Conservation (phyloP, 2,797 vertebrate species). For the Falco concolor region DNA sequence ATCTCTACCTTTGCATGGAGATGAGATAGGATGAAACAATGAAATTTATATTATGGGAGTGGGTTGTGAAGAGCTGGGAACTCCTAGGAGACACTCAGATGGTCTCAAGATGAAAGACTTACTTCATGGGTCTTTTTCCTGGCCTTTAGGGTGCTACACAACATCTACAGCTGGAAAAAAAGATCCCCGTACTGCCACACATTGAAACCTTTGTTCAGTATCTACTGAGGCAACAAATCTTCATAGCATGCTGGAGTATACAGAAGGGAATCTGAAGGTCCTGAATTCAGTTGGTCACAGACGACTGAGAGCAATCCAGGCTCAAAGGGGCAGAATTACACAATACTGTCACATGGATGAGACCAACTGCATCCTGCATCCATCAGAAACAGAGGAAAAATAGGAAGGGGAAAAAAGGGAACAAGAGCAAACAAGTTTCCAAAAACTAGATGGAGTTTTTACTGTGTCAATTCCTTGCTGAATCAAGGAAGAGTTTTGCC, state of each 20-base stretch:
- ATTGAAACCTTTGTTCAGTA: not conserved
- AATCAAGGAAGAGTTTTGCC: not conserved
- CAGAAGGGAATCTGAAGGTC: not conserved
- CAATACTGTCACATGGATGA: not conserved
- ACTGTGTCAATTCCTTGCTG: not conserved
- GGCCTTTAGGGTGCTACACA: not conserved
- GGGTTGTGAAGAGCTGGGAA: not conserved
- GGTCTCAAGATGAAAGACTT: not conserved
- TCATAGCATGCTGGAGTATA: not conserved
- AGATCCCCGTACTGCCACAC: not conserved
- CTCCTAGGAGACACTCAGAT: not conserved
- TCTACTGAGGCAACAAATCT: not conserved
- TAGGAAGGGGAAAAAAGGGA: not conserved
- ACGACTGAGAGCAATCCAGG: not conserved
- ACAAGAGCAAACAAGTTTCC: not conserved
- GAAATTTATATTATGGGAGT: not conserved
- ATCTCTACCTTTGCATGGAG: not conserved
- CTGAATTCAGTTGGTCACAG: conserved; percentile 25
- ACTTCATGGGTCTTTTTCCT: not conserved
- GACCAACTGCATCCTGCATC: not conserved
- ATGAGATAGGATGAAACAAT: not conserved
- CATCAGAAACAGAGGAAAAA: not conserved
- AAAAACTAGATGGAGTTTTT: not conserved
- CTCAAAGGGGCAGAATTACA: not conserved
- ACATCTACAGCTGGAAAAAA: not conserved